A percentile compares a stretch with the other conserved stretches of the same genome.
Evolutionary conservation across 2,113 vertebrate genomes (phyloP).

Genomic region (Coreoperca whiteheadi): DNA sequence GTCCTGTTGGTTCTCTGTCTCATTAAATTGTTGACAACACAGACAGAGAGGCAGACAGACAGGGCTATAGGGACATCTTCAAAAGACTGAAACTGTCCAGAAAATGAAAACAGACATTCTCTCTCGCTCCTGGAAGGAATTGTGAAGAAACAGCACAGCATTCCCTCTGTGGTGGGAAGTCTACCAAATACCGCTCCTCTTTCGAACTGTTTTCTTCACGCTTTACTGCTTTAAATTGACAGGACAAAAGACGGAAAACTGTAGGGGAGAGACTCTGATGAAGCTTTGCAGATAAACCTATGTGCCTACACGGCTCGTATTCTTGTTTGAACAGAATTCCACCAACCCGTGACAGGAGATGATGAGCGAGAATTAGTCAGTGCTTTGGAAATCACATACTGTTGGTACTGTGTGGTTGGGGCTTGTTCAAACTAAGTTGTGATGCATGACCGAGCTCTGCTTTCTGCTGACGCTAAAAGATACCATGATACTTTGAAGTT

Average conservation of each 20-base stretch:
- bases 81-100: constrained; percentile 37
- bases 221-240: constrained; percentile 17
- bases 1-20: constrained; percentile 37
- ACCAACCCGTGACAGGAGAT: constrained; percentile 25
- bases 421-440: constrained; percentile 58
- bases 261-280: constrained; percentile 43
- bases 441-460: constrained; percentile 62
- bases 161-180: constrained; percentile 55
- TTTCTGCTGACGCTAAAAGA: constrained; percentile 58
- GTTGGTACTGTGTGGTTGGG: constrained; percentile 5
- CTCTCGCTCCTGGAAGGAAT: constrained; percentile 35
- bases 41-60: constrained; percentile 11
- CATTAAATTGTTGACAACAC: background rate
- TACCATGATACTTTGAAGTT: constrained; percentile 54
- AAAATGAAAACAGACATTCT: constrained; percentile 16
- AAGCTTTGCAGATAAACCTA: constrained; percentile 77
- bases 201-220: constrained; percentile 14
- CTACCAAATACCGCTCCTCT: constrained; percentile 63
- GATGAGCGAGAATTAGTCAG: constrained; percentile 3
- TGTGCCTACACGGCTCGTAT: constrained; percentile 75
- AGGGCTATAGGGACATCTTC: constrained; percentile 20
- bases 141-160: constrained; percentile 41
- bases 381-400: constrained; percentile 23
- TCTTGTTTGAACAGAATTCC: constrained; percentile 58
- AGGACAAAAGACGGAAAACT: constrained; percentile 33